Evolutionary conservation across 2,888 invertebrate species (phyloP).

Genomic region (Apotomis capreana): DNA sequence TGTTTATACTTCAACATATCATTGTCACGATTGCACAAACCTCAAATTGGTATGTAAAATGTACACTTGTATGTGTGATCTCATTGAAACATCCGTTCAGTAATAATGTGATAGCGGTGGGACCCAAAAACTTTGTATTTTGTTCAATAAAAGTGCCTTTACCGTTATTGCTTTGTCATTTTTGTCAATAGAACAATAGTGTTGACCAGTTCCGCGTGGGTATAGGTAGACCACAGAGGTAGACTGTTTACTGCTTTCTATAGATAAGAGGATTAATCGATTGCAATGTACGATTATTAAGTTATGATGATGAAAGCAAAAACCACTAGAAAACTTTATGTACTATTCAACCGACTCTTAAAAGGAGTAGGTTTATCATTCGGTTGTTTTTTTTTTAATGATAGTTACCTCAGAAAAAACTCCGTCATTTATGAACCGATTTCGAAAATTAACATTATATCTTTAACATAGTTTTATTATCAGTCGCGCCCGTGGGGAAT

Average conservation of each 20-base stretch:
- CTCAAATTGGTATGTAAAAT: slow-evolving; percentile 19
- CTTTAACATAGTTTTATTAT: neutral
- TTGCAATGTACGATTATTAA: neutral
- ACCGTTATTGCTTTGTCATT: slow-evolving; percentile 38
- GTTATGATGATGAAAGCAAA: neutral
- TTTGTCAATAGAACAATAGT: slow-evolving; percentile 27
- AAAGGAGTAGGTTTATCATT: no score
- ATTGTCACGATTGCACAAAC: slow-evolving; percentile 27
- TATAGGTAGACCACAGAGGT: neutral
- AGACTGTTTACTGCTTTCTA: slow-evolving; percentile 20
- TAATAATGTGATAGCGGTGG: slow-evolving; percentile 34
- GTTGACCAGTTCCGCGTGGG: neutral
- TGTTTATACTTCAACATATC: slow-evolving; percentile 12
- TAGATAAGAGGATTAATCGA: slow-evolving; percentile 15
- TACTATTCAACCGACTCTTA: no score
- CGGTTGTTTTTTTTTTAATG: no score
- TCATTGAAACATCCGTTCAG: slow-evolving; percentile 36
- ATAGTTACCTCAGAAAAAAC: no score
- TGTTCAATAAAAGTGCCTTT: slow-evolving; percentile 39
- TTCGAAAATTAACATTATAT: neutral
- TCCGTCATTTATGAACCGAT: no score
- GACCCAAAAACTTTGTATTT: slow-evolving; percentile 29
- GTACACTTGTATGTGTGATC: slow-evolving; percentile 35
- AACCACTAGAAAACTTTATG: neutral
- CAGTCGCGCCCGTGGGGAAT: neutral